phyloP scores from a whole-genome alignment of 2,888 invertebrate species.

The Liposcelis brunnea region DNA sequence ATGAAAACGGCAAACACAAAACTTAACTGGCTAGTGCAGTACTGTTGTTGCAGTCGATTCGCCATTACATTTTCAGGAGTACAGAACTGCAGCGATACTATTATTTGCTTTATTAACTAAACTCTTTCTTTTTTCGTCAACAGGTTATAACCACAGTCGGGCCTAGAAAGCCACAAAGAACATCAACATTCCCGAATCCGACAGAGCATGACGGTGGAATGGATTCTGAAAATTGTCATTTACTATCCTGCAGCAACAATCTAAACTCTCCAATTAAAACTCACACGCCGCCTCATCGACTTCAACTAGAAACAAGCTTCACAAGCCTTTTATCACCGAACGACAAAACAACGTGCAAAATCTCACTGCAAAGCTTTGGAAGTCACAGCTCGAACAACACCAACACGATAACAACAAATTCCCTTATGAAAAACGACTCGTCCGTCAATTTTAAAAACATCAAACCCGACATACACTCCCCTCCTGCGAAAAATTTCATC shows the following conservation, averaged over 20 bases:
- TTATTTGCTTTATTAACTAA: too few relatives aligned
- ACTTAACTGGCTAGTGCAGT: too few relatives aligned
- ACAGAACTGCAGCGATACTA: too few relatives aligned
- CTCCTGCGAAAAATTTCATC: constrained; percentile 16
- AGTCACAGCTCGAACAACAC: constrained; percentile 24
- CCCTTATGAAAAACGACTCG: constrained; percentile 8
- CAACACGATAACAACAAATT: constrained; percentile 20
- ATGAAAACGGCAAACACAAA: too few relatives aligned
- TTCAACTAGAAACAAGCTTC: constrained; percentile 59
- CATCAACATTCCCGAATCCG: constrained; percentile 22
- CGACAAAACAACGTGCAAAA: constrained; percentile 9
- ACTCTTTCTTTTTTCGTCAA: too few relatives aligned
- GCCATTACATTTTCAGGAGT: too few relatives aligned
- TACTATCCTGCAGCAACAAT: constrained; percentile 30
- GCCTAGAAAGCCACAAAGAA: constrained; percentile 58
- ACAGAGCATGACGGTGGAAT: constrained; percentile 16
- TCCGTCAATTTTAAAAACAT: not conserved
- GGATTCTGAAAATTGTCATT: constrained; percentile 19
- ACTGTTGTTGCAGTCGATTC: too few relatives aligned
- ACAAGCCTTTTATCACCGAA: constrained; percentile 44
- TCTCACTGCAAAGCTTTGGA: constrained; percentile 17
- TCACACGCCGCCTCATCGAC: constrained; percentile 33
- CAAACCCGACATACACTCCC: constrained; percentile 6
- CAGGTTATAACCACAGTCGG: constrained; percentile 64
- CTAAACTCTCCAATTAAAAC: constrained; percentile 29